Evolutionary conservation across 1,140 invertebrate species (phyloP), one percentile per base, ranked within the genome.

Genomic region (Phocides pigmalion): DNA sequence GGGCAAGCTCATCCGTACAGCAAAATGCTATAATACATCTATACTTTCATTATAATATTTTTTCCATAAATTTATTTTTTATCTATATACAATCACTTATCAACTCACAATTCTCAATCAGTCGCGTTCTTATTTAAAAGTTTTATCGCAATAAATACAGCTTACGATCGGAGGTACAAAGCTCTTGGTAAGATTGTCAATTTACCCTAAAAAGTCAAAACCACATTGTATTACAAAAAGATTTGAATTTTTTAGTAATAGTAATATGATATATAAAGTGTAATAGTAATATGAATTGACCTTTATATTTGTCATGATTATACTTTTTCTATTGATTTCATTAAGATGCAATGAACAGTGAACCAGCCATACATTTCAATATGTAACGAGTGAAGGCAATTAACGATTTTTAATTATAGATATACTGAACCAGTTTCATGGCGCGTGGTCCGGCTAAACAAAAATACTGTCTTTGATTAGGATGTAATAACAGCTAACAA

Each of bases 61-160:
- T 15, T 11, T 28, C 22, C 17, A 22, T 28, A 44, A 12, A 46
- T 9, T 37, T 15, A 35, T 14, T 3, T 25, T 32, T 28, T 44
- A 28, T 44, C 22, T 58, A 58, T 62, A 25, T 62, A 50, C 19
- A 62, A 50, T 62, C 35, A 50, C 25, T 50, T 41, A 50, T 25
- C n/a, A 39, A 9, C 51, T 41, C 51, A 54, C 51, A 54, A 22
- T 22, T 50, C 22, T 54, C 51, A 39, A 41, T 54, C 51, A 54
- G 51, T 54, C 51, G 51, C 35, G 17, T 19, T 54, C 51, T 22
- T 54, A 35, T 17, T 20, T 15, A 41, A 54, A 37, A 54, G 17
- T 54, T 39, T 39, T 20, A 50, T 32, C 25, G 47, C 47, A 50
- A 50, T 50, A 50, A 14, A 32, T 32, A 50, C 47, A 32, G 47